Conservation (phyloP, 2,888 invertebrate species). For the Lycia hirtaria region DNA sequence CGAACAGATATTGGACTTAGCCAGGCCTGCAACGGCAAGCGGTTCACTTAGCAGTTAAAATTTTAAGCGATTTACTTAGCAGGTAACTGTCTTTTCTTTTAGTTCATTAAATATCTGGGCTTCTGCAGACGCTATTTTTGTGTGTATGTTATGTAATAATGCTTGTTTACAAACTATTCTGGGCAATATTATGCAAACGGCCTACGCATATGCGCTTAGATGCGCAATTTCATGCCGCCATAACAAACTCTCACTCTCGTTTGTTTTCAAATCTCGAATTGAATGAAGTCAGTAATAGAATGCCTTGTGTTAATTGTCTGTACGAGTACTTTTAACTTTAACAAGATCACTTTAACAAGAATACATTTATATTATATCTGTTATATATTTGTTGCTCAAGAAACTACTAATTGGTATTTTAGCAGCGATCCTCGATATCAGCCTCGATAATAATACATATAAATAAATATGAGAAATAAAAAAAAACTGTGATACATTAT, state of each 20-base stretch:
- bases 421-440: too few relatives aligned
- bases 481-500: too few relatives aligned
- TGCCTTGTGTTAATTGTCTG: slow-evolving; percentile 35
- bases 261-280: slow-evolving; percentile 27
- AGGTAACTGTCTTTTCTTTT: slow-evolving; percentile 4
- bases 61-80: slow-evolving; percentile 7
- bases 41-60: background rate
- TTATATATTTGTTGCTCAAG: too few relatives aligned
- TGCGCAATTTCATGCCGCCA: slow-evolving; percentile 18
- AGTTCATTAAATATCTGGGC: too few relatives aligned
- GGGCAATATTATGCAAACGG: slow-evolving; percentile 11
- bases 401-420: too few relatives aligned
- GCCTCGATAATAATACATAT: too few relatives aligned
- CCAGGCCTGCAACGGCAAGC: slow-evolving; percentile 13
- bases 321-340: slow-evolving; percentile 58
- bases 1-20: slow-evolving; percentile 10
- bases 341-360: too few relatives aligned
- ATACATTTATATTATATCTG: too few relatives aligned
- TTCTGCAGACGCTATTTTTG: too few relatives aligned
- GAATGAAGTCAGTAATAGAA: slow-evolving; percentile 47
- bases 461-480: too few relatives aligned
- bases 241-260: slow-evolving; percentile 18
- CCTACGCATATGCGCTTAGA: slow-evolving; percentile 4
- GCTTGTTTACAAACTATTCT: slow-evolving; percentile 2
- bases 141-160: slow-evolving; percentile 4